Percentiles rank a stretch among this genome's conserved stretches.
phyloP scores from a whole-genome alignment of 1,140 invertebrate species.

The Venustaconcha ellipsiformis region DNA sequence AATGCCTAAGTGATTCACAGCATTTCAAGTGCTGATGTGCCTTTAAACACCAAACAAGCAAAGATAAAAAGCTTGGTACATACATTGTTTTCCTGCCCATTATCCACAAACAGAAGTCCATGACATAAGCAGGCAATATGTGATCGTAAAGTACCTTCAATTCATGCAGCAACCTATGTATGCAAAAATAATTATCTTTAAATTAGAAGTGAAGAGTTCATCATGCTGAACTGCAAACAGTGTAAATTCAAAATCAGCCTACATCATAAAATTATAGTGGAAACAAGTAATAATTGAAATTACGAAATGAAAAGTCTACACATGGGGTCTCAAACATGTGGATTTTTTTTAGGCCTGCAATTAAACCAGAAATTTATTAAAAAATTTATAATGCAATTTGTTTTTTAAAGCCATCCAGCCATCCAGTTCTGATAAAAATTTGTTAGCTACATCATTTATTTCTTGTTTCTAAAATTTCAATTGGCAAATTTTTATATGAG shows the following conservation, averaged over 20 bases:
- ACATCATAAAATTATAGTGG: not conserved
- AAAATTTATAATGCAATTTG: too few species aligned
- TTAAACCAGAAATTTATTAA: too few species aligned
- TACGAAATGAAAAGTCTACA: not conserved
- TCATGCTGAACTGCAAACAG: not conserved
- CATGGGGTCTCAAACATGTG: too few species aligned
- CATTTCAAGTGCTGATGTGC: too few species aligned
- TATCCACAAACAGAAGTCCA: slow-evolving; percentile 63
- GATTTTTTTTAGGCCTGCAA: too few species aligned
- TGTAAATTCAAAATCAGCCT: not conserved
- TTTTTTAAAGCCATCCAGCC: too few species aligned
- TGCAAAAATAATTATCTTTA: slow-evolving; percentile 10
- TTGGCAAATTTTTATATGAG: too few species aligned
- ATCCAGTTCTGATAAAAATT: too few species aligned
- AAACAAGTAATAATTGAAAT: not conserved
- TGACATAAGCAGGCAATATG: slow-evolving; percentile 63
- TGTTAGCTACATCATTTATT: too few species aligned
- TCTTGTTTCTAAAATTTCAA: too few species aligned
- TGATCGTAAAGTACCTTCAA: slow-evolving; percentile 62
- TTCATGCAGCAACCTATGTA: slow-evolving; percentile 51
- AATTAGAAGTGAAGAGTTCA: not conserved
- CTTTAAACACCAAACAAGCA: not conserved
- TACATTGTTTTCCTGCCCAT: slow-evolving; percentile 63
- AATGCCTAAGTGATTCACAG: slow-evolving; percentile 1
- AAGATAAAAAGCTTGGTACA: slow-evolving; percentile 29